Conservation (phyloP, 2,113 vertebrate genomes). For the Elaphurus davidianus region DNA sequence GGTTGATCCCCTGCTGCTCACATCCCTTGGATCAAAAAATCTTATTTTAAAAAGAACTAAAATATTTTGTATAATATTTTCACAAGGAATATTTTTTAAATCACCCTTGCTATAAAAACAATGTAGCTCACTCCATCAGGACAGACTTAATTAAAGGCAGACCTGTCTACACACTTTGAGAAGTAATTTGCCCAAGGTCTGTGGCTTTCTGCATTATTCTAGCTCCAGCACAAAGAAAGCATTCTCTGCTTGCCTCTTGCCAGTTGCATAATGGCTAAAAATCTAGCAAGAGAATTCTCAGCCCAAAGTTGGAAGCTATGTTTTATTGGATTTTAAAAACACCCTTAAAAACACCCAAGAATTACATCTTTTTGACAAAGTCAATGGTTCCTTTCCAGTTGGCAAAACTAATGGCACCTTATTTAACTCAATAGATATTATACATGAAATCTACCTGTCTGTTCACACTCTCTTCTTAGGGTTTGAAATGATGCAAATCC, state of each 20-base stretch:
- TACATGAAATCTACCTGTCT: neutral
- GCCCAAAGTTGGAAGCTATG: neutral
- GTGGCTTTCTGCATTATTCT: conserved; percentile 19
- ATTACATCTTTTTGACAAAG: conserved; percentile 36
- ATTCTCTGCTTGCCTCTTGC: conserved; percentile 6
- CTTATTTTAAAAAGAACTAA: conserved; percentile 38
- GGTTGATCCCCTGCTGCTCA: neutral
- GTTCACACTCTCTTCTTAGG: neutral
- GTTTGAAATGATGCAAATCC: neutral
- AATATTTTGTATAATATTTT: neutral
- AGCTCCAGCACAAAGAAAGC: conserved; percentile 1
- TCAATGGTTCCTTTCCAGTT: neutral
- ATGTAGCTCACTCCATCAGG: neutral
- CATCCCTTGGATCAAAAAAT: neutral
- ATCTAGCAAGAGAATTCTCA: neutral
- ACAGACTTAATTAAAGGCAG: conserved; percentile 54
- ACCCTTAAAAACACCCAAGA: neutral
- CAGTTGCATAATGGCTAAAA: neutral
- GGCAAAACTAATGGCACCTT: neutral
- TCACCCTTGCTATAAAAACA: conserved; percentile 25
- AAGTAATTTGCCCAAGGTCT: conserved; percentile 27
- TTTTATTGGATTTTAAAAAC: conserved; percentile 21
- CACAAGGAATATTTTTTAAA: conserved; percentile 3
- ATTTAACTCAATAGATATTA: neutral
- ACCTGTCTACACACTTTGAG: neutral